Evolutionary conservation across 2,888 invertebrate species (phyloP).

Genomic region (Perithous albicinctus): DNA sequence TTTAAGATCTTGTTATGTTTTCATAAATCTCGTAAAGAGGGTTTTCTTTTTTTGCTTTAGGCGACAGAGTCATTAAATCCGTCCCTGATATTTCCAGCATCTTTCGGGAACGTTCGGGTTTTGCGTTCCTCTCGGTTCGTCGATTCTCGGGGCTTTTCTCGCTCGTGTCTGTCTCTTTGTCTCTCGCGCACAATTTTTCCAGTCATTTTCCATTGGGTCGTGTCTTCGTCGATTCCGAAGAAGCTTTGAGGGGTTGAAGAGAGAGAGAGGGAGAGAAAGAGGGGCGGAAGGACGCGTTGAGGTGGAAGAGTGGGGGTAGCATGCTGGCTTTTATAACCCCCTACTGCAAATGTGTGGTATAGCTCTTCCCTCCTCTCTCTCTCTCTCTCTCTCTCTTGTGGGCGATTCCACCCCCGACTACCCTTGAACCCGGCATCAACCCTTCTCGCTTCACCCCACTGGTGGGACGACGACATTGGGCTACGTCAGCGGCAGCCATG

Average conservation of each 20-base stretch:
- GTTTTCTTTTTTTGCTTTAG: too few species aligned
- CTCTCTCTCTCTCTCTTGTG: not conserved
- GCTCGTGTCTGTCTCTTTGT: not conserved
- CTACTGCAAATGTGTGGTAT: not conserved
- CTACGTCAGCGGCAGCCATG: constrained; percentile 66
- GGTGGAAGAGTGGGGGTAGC: not conserved
- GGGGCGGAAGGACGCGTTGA: not conserved
- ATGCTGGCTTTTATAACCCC: constrained; percentile 11
- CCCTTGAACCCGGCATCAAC: constrained; percentile 45
- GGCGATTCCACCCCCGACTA: constrained; percentile 33
- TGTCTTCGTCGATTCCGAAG: constrained; percentile 8
- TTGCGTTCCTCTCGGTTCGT: not conserved
- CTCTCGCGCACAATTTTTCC: constrained; percentile 18
- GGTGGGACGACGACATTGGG: constrained; percentile 54
- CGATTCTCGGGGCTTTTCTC: constrained; percentile 25
- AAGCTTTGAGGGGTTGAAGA: not conserved
- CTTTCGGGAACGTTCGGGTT: not conserved
- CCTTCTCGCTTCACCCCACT: constrained; percentile 47
- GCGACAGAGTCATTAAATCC: too few species aligned
- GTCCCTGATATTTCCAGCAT: too few species aligned
- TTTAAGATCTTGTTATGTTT: too few species aligned
- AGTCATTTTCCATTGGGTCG: constrained; percentile 24
- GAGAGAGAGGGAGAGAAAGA: not conserved
- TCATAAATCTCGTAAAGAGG: too few species aligned
- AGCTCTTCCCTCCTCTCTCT: not conserved